A percentile compares a stretch with the other conserved stretches of the same genome.
These are phyloP conservation scores for Sympetrum striolatum DNA, from an alignment of 2,888 invertebrate species.

Conservation along the genomic window DNA sequence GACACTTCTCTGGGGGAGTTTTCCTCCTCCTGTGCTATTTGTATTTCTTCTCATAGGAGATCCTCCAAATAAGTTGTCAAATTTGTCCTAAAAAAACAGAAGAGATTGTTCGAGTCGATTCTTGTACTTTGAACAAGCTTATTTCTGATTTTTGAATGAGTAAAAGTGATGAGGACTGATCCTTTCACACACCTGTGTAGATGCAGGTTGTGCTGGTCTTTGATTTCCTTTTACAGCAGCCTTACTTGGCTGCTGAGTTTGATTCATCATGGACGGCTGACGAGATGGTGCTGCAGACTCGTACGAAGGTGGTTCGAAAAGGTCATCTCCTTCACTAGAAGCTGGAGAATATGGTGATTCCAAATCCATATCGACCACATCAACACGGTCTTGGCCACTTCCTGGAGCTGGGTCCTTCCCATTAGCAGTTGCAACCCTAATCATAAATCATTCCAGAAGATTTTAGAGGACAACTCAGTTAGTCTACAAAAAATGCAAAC, in stretches of 20 bases:
- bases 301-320: constrained; percentile 76
- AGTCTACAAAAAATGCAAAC: no score
- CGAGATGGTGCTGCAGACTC: constrained; percentile 4
- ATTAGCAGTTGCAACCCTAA: constrained; percentile 46
- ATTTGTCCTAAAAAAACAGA: constrained; percentile 47
- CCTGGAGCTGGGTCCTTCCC: constrained; percentile 46
- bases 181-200: neutral
- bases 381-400: constrained; percentile 55
- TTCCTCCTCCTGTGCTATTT: neutral
- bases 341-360: constrained; percentile 90
- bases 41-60: constrained; percentile 25
- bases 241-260: neutral
- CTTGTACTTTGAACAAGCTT: neutral
- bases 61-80: constrained; percentile 50
- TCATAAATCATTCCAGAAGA: neutral
- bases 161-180: neutral
- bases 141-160: neutral
- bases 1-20: neutral
- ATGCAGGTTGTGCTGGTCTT: neutral
- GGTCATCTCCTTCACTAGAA: constrained; percentile 86
- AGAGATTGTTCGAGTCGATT: neutral
- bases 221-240: neutral
- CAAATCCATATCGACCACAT: constrained; percentile 71
- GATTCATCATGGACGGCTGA: neutral
- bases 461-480: no score